Conservation (phyloP, 1,140 invertebrate genomes). For the Daktulosphaira vitifoliae region DNA sequence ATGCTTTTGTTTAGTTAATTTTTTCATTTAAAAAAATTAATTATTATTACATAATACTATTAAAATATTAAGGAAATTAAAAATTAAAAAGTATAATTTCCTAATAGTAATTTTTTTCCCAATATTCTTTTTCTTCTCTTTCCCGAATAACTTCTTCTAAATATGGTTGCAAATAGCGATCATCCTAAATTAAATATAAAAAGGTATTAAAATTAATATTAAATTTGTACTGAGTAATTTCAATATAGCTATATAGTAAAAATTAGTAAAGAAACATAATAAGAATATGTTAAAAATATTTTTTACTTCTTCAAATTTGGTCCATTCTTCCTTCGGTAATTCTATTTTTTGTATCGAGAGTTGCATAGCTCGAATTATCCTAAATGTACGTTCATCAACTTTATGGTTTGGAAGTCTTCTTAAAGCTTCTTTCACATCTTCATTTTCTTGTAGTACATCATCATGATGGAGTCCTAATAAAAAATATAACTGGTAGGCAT, state of each 20-base stretch:
- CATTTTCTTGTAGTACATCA: slow-evolving; percentile 61
- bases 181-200: not conserved
- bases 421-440: slow-evolving; percentile 69
- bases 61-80: too few species aligned
- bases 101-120: slow-evolving; percentile 33
- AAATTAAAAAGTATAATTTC: too few species aligned
- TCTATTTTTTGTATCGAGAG: slow-evolving; percentile 60
- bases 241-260: too few species aligned
- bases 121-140: slow-evolving; percentile 33
- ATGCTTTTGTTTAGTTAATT: too few species aligned
- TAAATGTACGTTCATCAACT: slow-evolving; percentile 69
- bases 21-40: too few species aligned
- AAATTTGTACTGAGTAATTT: too few species aligned
- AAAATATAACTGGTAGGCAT: too few species aligned
- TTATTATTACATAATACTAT: too few species aligned
- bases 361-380: slow-evolving; percentile 68
- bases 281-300: too few species aligned
- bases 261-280: too few species aligned
- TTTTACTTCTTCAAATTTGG: slow-evolving; percentile 62
- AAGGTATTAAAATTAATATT: not conserved
- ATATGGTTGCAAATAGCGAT: slow-evolving; percentile 23
- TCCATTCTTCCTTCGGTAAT: slow-evolving; percentile 84
- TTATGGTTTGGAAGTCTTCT: slow-evolving; percentile 61
- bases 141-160: slow-evolving; percentile 18
- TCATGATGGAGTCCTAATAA: slow-evolving; percentile 60